Conservation (phyloP, 2,888 invertebrate species). For the Drosophila infuscata region DNA sequence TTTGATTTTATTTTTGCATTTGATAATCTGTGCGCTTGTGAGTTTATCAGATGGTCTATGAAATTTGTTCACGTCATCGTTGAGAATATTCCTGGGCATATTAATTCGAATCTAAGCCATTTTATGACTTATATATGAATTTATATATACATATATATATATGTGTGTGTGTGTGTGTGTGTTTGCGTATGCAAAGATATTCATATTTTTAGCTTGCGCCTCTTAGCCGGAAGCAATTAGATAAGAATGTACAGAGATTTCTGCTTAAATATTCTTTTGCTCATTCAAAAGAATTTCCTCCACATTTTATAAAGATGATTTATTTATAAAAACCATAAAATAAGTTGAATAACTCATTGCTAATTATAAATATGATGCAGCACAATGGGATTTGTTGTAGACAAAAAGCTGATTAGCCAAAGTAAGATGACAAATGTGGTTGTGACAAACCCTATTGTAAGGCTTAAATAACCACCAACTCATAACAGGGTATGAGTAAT, state of each 20-base stretch:
- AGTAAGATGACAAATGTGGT: not conserved
- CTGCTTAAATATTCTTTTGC: slow-evolving; percentile 22
- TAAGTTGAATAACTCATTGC: slow-evolving; percentile 3
- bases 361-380: not conserved
- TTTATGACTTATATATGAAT: not conserved
- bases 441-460: not conserved
- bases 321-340: slow-evolving; percentile 10
- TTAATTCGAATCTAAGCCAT: slow-evolving; percentile 21
- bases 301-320: slow-evolving; percentile 10
- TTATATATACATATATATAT: not conserved
- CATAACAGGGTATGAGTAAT: not conserved
- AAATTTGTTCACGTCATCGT: slow-evolving; percentile 56
- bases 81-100: slow-evolving; percentile 37
- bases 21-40: slow-evolving; percentile 61
- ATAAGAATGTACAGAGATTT: slow-evolving; percentile 34
- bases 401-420: not conserved
- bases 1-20: slow-evolving; percentile 63
- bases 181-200: slow-evolving; percentile 1
- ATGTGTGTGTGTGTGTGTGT: not conserved
- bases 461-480: not conserved
- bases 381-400: not conserved
- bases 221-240: slow-evolving; percentile 72
- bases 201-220: slow-evolving; percentile 25
- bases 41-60: slow-evolving; percentile 45
- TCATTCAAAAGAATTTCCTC: slow-evolving; percentile 44